Percentiles rank a stretch among this genome's conserved stretches.
phyloP scores from a whole-genome alignment of 2,113 vertebrate species.

The Poeciliopsis turrubarensis region DNA sequence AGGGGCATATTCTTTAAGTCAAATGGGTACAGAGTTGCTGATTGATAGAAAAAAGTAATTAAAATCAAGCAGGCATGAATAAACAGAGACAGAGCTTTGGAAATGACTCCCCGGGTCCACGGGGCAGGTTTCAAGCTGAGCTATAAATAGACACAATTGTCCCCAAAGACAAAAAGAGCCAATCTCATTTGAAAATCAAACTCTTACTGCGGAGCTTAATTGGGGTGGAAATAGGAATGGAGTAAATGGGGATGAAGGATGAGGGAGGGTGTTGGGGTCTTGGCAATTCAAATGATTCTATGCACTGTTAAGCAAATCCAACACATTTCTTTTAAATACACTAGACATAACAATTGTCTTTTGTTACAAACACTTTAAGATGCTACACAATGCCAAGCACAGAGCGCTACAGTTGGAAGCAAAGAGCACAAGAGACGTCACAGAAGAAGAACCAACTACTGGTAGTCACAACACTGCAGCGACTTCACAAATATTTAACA shows the following conservation, averaged over 20 bases:
- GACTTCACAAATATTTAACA: constrained; percentile 23
- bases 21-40: constrained; percentile 19
- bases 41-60: constrained; percentile 57
- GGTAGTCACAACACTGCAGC: constrained; percentile 44
- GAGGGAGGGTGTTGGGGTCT: constrained; percentile 56
- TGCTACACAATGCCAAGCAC: constrained; percentile 41
- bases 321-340: constrained; percentile 34
- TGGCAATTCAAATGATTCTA: constrained; percentile 27
- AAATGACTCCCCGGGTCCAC: constrained; percentile 31
- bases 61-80: constrained; percentile 58
- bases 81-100: constrained; percentile 37
- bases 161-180: constrained; percentile 47
- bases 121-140: constrained; percentile 37
- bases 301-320: constrained; percentile 16
- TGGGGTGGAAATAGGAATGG: constrained; percentile 45
- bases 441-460: constrained; percentile 24
- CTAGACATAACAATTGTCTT: constrained; percentile 20
- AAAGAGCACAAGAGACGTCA: constrained; percentile 37
- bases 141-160: constrained; percentile 52
- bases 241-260: constrained; percentile 48
- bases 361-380: constrained; percentile 30
- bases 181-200: constrained; percentile 63
- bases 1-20: constrained; percentile 36
- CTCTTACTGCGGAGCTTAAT: constrained; percentile 46
- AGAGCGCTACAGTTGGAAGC: constrained; percentile 30